Base-by-base conservation (phyloP, 1,140 invertebrate genomes). In the Drosophila bipectinata region DNA sequence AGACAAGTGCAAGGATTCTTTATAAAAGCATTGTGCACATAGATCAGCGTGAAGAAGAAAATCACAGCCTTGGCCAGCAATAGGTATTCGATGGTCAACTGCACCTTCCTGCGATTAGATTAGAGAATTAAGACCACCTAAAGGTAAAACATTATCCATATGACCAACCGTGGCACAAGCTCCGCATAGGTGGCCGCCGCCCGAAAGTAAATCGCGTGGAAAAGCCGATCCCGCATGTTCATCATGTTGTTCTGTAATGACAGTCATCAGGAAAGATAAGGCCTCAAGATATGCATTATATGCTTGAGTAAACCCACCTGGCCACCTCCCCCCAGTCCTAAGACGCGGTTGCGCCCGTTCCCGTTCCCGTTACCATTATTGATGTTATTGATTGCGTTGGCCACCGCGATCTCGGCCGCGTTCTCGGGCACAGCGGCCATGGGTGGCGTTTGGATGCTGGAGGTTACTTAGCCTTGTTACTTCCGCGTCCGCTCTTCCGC, bases 11-110 rank as follows among this genome's bases (percentile, higher is more conserved):
- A 97, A 21, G 98, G 98, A 77, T 97, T 95, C 79, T 96, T 94
- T 56, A 98, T 98, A 92, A 99, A 99, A 41, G 96, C 96, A 90
- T 98, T 95, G 91, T 99, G 98, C 79, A 99, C 98, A 92, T 99
- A 99, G 32, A 97, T 95, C 72, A 99, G 93, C 37, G 98, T 95
- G 91, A 97, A 97, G 92, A 99, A 96, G 61, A 98, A 96, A 28
- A 95, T 92, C 64, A 99, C 93, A 9, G 98, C 98, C 94, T 98
- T 98, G 15, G 98, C 92, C 73, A 99, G 94, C 72, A 98, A 94
- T 62, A 97, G 93, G 93, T 97, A 98, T 93, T 99, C 98, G 85
- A 99, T 94, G 77, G 98, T 94, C 91, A 97, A 93, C 90, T 98
- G 93, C 26, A 98, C 93, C 55, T 96, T 95, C 87, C 95, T 95